Conservation (phyloP, 2,113 vertebrate genomes). For the Eurystomus gularis region DNA sequence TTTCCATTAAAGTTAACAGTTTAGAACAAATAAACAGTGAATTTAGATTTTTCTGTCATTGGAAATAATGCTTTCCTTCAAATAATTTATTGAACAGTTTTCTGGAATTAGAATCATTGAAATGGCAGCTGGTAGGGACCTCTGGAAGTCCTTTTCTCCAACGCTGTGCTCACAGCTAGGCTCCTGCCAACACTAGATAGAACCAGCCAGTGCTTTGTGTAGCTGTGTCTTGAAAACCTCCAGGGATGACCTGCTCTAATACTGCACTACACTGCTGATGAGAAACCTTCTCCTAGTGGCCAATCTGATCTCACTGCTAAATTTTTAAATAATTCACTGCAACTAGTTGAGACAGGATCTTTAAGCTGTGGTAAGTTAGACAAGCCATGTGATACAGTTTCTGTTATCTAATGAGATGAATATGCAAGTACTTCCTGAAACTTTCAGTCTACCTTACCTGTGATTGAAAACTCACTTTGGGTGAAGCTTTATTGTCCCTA, state of each 20-base stretch:
- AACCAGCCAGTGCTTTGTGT: background rate
- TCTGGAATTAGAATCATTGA: background rate
- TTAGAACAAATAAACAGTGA: background rate
- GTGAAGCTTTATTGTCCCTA: background rate
- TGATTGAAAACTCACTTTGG: background rate
- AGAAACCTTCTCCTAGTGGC: background rate
- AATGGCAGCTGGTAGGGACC: background rate
- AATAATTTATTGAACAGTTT: background rate
- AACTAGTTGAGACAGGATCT: slow-evolving; percentile 47
- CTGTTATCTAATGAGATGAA: slow-evolving; percentile 44
- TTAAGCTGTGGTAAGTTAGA: background rate
- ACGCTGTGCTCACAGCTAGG: background rate
- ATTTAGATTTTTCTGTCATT: background rate
- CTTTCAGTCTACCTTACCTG: background rate
- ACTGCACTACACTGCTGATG: background rate
- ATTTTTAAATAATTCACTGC: slow-evolving; percentile 23
- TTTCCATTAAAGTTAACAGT: too few species aligned
- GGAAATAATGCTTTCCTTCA: background rate
- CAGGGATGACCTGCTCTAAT: background rate
- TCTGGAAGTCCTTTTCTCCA: background rate
- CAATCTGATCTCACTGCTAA: slow-evolving; percentile 6
- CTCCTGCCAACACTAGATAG: background rate
- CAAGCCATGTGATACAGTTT: background rate
- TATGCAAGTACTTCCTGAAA: slow-evolving; percentile 1
- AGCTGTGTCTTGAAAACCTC: background rate